These are phyloP conservation scores for Neuroterus valhalla DNA, from an alignment of 1,140 invertebrate genomes.

Conservation along the genomic window DNA sequence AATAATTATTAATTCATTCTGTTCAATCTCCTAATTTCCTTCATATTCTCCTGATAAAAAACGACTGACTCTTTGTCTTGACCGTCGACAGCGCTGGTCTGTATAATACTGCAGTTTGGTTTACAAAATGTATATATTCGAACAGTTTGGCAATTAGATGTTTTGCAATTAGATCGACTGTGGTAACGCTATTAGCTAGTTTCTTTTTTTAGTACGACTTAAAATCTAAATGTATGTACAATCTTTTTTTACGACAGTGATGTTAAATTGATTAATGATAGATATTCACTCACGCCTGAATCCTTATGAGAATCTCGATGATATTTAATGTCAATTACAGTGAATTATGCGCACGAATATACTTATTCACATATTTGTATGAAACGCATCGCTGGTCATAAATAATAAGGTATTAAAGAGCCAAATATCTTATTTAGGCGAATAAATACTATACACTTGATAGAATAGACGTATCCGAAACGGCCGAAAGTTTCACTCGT, in stretches of 20 bases:
- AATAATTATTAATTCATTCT: too few relatives aligned
- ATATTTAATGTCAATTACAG: slow-evolving; percentile 35
- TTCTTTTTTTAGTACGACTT: slow-evolving; percentile 14
- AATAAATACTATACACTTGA: slow-evolving; percentile 70
- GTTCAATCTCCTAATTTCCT: too few relatives aligned
- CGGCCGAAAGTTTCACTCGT: slow-evolving; percentile 35
- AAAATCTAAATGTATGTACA: slow-evolving; percentile 23
- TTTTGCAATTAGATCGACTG: too few relatives aligned
- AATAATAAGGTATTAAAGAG: slow-evolving; percentile 56
- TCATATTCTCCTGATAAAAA: too few relatives aligned
- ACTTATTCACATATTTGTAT: slow-evolving; percentile 35
- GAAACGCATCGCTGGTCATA: slow-evolving; percentile 34
- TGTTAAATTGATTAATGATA: slow-evolving; percentile 39
- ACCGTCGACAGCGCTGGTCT: not conserved
- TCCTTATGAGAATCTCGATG: slow-evolving; percentile 35
- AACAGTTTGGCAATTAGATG: slow-evolving; percentile 24
- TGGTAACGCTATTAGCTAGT: slow-evolving; percentile 1
- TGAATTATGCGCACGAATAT: slow-evolving; percentile 34
- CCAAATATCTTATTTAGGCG: slow-evolving; percentile 52
- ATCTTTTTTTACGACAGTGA: slow-evolving; percentile 29
- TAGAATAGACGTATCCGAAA: slow-evolving; percentile 31
- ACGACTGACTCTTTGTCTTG: too few relatives aligned
- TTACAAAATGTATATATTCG: slow-evolving; percentile 24
- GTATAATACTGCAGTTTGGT: slow-evolving; percentile 24
- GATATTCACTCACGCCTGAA: slow-evolving; percentile 30